A percentile compares a stretch with the other conserved stretches of the same genome.
phyloP scores from a whole-genome alignment of 2,113 vertebrate genomes.

The Psophia crepitans region DNA sequence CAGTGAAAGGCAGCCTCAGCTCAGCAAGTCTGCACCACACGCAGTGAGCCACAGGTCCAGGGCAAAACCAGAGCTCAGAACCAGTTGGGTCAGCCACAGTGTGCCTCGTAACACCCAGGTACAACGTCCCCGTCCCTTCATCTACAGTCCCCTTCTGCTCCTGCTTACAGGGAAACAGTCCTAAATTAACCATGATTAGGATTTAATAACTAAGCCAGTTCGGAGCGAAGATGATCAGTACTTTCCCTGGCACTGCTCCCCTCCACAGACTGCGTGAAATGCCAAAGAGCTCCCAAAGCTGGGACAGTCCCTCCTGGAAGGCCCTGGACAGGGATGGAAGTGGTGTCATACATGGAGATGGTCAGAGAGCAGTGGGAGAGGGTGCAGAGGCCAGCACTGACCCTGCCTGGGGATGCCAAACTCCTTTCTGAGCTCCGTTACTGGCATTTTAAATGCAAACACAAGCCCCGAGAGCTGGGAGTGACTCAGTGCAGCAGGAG shows the following conservation, averaged over 20 bases:
- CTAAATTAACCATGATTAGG: not conserved
- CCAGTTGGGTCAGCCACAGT: not conserved
- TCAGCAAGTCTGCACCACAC: not conserved
- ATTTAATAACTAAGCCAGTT: not conserved
- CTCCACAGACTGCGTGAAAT: not conserved
- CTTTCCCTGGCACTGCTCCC: not conserved
- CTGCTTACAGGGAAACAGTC: not conserved
- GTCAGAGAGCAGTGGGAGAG: not conserved
- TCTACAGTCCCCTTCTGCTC: not conserved
- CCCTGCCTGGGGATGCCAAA: not conserved
- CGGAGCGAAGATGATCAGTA: not conserved
- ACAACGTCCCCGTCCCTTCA: not conserved
- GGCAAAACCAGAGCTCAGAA: not conserved
- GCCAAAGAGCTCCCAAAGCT: not conserved
- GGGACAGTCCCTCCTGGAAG: not conserved
- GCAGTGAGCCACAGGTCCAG: not conserved
- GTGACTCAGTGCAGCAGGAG: not conserved
- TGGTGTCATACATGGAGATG: accelerated
- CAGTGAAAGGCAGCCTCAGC: not conserved
- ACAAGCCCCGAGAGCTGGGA: not conserved
- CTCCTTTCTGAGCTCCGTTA: not conserved
- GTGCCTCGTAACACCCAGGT: not conserved
- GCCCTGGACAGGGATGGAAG: not conserved
- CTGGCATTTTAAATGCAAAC: not conserved
- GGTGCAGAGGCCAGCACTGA: not conserved